These are phyloP conservation scores for Boleophthalmus pectinirostris DNA, from an alignment of 2,113 vertebrate genomes.

Conservation along the genomic window DNA sequence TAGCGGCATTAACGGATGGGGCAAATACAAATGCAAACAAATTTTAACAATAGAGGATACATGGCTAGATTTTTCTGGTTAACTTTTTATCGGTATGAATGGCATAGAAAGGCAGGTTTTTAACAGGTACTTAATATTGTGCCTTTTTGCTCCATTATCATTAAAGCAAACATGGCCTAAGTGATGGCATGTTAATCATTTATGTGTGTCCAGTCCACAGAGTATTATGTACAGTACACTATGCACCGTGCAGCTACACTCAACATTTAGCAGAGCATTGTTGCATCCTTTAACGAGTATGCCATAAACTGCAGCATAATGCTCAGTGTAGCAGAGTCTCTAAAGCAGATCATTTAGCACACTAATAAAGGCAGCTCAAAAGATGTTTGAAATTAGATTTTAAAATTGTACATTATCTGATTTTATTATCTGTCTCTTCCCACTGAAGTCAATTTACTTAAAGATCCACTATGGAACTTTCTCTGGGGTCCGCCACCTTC, in stretches of 20 bases:
- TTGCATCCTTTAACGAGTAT: not conserved
- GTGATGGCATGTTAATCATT: not conserved
- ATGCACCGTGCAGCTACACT: not conserved
- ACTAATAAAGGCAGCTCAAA: not conserved
- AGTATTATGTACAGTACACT: not conserved
- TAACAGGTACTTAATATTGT: not conserved
- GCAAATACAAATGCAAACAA: not conserved
- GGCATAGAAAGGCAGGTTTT: not conserved
- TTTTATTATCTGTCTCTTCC: not conserved
- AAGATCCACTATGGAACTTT: not conserved
- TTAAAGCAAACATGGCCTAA: not conserved
- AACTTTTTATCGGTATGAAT: not conserved
- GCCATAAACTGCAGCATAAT: not conserved
- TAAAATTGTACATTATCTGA: not conserved
- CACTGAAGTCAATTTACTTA: not conserved
- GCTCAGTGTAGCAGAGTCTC: not conserved
- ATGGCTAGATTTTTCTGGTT: not conserved
- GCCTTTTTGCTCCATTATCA: not conserved
- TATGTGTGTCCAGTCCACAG: not conserved
- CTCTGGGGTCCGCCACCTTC: too few relatives aligned
- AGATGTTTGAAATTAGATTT: not conserved
- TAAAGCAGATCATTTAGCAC: not conserved
- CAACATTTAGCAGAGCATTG: constrained; percentile 23
- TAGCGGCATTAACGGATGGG: not conserved
- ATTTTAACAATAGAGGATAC: not conserved